phyloP scores from a whole-genome alignment of 1,140 invertebrate genomes.

The Sycophila sp. region DNA sequence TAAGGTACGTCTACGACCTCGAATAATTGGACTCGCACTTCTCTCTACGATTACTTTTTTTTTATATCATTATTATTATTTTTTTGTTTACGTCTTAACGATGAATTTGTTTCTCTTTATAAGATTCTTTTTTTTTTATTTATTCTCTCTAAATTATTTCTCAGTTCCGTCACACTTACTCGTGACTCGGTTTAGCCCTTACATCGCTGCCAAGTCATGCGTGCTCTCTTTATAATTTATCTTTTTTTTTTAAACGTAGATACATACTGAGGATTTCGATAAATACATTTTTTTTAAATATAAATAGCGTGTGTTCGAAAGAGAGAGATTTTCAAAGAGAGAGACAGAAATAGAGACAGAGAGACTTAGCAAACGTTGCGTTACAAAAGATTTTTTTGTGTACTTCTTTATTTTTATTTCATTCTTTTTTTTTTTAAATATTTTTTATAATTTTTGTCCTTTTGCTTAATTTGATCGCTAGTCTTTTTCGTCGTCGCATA shows the following conservation, averaged over 20 bases:
- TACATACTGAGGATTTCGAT: conserved; percentile 21
- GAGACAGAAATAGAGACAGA: not conserved
- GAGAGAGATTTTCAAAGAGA: not conserved
- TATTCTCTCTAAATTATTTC: not conserved
- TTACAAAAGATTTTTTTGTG: conserved; percentile 33
- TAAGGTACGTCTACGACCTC: conserved; percentile 1
- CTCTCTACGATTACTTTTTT: conserved; percentile 4
- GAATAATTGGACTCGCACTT: conserved; percentile 15
- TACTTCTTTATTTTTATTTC: conserved; percentile 4
- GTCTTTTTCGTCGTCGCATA: not conserved
- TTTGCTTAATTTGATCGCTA: no score
- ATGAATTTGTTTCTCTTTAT: not conserved
- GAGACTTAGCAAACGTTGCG: conserved; percentile 25
- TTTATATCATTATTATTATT: not conserved
- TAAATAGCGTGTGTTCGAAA: conserved; percentile 3
- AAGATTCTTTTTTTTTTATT: not conserved
- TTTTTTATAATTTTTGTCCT: no score
- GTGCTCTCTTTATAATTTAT: not conserved
- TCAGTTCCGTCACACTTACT: not conserved
- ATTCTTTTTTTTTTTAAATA: not conserved
- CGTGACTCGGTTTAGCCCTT: not conserved
- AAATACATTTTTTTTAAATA: conserved; percentile 8
- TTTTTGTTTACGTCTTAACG: conserved; percentile 11
- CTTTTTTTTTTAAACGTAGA: not conserved
- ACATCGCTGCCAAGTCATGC: not conserved